These are phyloP conservation scores for Dolichoris vasculosae DNA, from an alignment of 1,140 invertebrate species.

Conservation along the genomic window DNA sequence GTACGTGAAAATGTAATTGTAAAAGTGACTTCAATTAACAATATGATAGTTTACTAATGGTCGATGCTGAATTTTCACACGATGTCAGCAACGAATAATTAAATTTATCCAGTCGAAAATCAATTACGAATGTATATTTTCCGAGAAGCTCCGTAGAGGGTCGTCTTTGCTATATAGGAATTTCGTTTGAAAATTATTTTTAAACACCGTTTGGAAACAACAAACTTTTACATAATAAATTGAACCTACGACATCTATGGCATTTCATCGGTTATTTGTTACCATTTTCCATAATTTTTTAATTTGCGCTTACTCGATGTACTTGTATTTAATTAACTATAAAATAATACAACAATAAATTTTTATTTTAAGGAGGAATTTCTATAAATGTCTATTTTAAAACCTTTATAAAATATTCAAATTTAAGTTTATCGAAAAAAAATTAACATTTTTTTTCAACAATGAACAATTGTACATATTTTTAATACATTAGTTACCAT, in stretches of 20 bases:
- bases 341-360: neutral
- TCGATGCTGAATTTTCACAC: neutral
- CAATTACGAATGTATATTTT: conserved; percentile 50
- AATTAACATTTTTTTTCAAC: no score
- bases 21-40: conserved; percentile 49
- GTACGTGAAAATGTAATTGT: conserved; percentile 27
- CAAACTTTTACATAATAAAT: conserved; percentile 47
- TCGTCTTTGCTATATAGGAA: neutral
- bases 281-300: neutral
- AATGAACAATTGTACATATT: no score
- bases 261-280: neutral
- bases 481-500: no score
- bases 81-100: conserved; percentile 31
- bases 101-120: conserved; percentile 48
- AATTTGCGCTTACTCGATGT: neutral
- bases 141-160: neutral
- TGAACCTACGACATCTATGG: neutral
- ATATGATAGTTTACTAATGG: neutral
- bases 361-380: neutral
- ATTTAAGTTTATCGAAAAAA: no score
- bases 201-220: conserved; percentile 24
- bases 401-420: no score
- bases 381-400: no score
- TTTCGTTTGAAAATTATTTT: conserved; percentile 29
- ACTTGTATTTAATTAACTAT: neutral